Percentiles rank a stretch among this genome's conserved stretches.
phyloP scores from a whole-genome alignment of 92 coral and sea anemone genomes.

The Pocillopora grandis region DNA sequence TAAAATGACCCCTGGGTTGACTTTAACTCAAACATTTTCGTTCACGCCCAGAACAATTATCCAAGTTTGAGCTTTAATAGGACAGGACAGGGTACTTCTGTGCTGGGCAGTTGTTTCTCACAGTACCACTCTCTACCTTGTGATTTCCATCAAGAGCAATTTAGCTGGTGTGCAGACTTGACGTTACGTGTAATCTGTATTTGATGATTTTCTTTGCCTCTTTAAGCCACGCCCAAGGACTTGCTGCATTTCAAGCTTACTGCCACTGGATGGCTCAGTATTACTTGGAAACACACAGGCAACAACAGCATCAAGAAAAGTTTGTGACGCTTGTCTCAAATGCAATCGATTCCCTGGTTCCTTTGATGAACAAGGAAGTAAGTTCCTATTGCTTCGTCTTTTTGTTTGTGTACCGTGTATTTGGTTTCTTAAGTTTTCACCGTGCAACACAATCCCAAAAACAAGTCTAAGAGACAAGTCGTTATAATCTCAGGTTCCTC shows the following conservation, averaged over 20 bases:
- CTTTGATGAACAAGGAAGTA: constrained; percentile 85
- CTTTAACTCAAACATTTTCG: no score
- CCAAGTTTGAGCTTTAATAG: no score
- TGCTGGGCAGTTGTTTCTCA: no score
- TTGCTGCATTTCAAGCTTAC: constrained; percentile 94
- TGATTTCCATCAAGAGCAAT: not conserved
- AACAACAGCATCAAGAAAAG: constrained; percentile 89
- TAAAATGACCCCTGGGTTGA: no score
- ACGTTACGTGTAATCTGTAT: not conserved
- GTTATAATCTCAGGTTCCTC: constrained; percentile 77
- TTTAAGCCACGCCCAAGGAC: constrained; percentile 89
- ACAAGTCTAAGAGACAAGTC: not conserved
- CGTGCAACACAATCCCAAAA: not conserved
- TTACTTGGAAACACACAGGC: constrained; percentile 87
- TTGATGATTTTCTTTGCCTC: not conserved
- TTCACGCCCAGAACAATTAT: no score
- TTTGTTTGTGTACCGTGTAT: not conserved
- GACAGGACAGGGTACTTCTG: no score
- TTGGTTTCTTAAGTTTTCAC: not conserved
- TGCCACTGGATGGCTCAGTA: constrained; percentile 96
- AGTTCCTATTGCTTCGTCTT: not conserved
- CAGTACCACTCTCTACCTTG: no score
- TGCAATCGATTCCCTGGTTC: constrained; percentile 82
- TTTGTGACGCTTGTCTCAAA: constrained; percentile 88
- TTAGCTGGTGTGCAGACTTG: not conserved